Conservation (phyloP, 2,797 vertebrate species). For the Toxotes lorentzi region DNA sequence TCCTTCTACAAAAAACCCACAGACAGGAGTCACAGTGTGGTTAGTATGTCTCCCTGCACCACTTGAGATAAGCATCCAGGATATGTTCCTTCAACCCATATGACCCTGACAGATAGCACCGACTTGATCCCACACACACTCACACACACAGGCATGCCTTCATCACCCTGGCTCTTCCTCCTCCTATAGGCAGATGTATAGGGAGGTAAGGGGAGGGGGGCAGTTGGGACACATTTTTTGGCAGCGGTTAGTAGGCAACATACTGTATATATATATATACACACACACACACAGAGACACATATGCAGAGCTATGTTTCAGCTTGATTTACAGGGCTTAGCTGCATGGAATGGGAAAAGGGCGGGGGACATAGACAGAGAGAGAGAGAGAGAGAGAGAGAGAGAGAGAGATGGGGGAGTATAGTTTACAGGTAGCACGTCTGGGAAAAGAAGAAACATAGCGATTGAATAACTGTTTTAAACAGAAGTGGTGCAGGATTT, state of each 20-base stretch:
- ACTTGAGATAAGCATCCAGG: slow-evolving; percentile 80
- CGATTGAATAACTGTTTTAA: slow-evolving; percentile 54
- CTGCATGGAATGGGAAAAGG: slow-evolving; percentile 65
- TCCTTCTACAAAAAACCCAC: slow-evolving; percentile 10
- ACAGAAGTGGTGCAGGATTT: slow-evolving; percentile 54
- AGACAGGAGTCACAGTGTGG: slow-evolving; percentile 24
- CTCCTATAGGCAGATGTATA: slow-evolving; percentile 81
- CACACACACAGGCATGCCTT: slow-evolving; percentile 31
- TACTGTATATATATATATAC: slow-evolving; percentile 63
- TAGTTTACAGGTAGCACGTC: slow-evolving; percentile 68
- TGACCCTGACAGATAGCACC: slow-evolving; percentile 76
- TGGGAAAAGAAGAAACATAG: slow-evolving; percentile 43
- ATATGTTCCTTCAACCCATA: slow-evolving; percentile 77
- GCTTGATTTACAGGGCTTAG: slow-evolving; percentile 87
- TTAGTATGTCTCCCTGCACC: slow-evolving; percentile 56
- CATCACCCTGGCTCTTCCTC: slow-evolving; percentile 70
- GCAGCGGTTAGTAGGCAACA: slow-evolving; percentile 77
- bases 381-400: slow-evolving; percentile 6
- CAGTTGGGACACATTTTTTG: slow-evolving; percentile 89
- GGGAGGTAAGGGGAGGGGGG: slow-evolving; percentile 56
- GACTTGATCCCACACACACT: slow-evolving; percentile 56
- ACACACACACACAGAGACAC: slow-evolving; percentile 30
- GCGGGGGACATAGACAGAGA: slow-evolving; percentile 20
- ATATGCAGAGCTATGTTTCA: slow-evolving; percentile 69
- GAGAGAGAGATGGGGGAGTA: slow-evolving; percentile 23